Percentiles rank a stretch among this genome's conserved stretches.
Conservation (phyloP, 2,113 vertebrate genomes). For the Stomatorhinus ivindoensis region DNA sequence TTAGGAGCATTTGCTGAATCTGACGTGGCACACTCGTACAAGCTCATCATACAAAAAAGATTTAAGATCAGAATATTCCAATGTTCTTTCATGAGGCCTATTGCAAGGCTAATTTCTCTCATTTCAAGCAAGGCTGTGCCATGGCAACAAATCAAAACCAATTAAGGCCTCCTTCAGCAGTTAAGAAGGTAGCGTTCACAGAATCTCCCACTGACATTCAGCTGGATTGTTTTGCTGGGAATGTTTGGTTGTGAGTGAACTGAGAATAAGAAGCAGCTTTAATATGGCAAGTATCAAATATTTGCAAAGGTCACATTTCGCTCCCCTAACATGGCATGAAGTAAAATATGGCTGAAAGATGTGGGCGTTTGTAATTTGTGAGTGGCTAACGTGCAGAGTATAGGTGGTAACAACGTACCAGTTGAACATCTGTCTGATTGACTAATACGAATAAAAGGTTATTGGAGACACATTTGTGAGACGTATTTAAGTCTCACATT, state of each 20-base stretch:
- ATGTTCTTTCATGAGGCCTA: neutral
- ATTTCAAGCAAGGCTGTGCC: neutral
- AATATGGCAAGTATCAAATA: neutral
- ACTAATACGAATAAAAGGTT: constrained; percentile 6
- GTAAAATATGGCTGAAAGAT: neutral
- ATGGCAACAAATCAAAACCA: neutral
- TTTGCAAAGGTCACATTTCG: neutral
- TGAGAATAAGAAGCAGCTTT: neutral
- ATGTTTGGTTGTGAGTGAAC: neutral
- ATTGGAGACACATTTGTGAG: neutral
- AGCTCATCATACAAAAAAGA: neutral
- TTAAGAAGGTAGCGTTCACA: neutral
- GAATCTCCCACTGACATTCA: neutral
- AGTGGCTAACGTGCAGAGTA: constrained; percentile 20
- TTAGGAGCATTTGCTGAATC: neutral
- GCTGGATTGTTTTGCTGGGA: neutral
- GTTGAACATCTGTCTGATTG: constrained; percentile 15
- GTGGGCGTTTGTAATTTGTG: neutral
- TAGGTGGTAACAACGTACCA: neutral
- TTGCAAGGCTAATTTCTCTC: neutral
- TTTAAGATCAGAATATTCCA: neutral
- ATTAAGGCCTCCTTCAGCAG: neutral
- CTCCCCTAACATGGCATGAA: neutral
- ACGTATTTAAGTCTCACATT: constrained; percentile 21
- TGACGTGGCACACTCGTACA: neutral